Percentiles rank a stretch among this genome's conserved stretches.
Evolutionary conservation across 2,113 vertebrate species (phyloP).

Genomic region (Istiophorus platypterus): DNA sequence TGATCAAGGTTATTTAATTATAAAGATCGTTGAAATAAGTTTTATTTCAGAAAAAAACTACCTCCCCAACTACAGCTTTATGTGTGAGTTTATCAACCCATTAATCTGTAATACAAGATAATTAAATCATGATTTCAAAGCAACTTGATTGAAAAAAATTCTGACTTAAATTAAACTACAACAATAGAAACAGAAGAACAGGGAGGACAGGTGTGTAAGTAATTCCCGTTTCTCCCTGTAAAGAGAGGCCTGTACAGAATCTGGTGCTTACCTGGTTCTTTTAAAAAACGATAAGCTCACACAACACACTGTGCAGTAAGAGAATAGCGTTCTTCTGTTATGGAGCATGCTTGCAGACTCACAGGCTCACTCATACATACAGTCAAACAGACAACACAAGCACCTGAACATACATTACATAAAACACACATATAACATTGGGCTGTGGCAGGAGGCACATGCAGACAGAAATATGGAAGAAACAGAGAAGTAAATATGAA

Average conservation of each 20-base stretch:
- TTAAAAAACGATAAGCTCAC: slow-evolving; percentile 10
- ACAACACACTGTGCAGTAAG: slow-evolving; percentile 24
- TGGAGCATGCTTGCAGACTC: slow-evolving; percentile 50
- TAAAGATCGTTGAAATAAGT: neutral
- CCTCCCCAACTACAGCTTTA: neutral
- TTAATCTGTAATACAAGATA: neutral
- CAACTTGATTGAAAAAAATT: neutral
- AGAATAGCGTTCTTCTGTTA: slow-evolving; percentile 31
- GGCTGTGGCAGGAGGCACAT: slow-evolving; percentile 52
- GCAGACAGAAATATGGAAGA: slow-evolving; percentile 52
- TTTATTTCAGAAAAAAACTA: neutral
- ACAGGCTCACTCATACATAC: slow-evolving; percentile 20
- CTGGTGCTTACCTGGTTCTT: neutral
- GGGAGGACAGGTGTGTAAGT: neutral
- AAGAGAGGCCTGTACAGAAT: neutral
- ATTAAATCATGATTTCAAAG: slow-evolving; percentile 6
- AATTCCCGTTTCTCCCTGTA: slow-evolving; percentile 2
- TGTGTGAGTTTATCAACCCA: neutral
- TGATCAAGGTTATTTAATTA: neutral
- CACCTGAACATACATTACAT: neutral
- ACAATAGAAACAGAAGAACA: slow-evolving; percentile 8
- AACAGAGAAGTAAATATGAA: slow-evolving; percentile 51
- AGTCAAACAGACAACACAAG: slow-evolving; percentile 8
- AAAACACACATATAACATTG: slow-evolving; percentile 19
- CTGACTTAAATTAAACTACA: neutral